phyloP scores from a whole-genome alignment of 2,113 vertebrate species.

The Coracopsis vasa region DNA sequence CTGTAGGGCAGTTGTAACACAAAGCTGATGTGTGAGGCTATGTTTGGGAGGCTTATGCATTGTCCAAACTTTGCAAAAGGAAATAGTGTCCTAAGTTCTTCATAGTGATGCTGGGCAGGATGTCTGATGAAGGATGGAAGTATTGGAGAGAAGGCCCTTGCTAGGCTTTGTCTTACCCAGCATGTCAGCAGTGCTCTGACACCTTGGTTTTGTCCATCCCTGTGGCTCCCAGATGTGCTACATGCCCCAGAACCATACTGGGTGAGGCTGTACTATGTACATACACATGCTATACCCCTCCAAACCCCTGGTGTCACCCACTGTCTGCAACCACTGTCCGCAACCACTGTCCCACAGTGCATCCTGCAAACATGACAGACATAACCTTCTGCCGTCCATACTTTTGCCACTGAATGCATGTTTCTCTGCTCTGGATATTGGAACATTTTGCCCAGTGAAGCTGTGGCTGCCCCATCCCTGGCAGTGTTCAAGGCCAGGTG shows the following conservation, averaged over 20 bases:
- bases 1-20: background rate
- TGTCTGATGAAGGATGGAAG: background rate
- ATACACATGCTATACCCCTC: fast-evolving
- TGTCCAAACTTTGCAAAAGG: background rate
- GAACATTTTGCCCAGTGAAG: background rate
- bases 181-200: no score
- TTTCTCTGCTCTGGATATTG: background rate
- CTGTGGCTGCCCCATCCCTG: background rate
- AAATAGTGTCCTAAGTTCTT: background rate
- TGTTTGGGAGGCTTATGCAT: background rate
- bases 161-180: background rate
- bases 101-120: background rate
- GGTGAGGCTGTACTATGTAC: background rate
- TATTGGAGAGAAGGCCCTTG: background rate
- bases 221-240: background rate
- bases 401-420: fast-evolving
- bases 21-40: background rate
- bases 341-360: background rate
- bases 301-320: background rate
- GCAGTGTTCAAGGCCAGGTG: background rate
- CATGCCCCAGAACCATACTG: background rate
- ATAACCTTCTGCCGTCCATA: background rate
- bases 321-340: background rate
- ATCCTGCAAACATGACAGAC: background rate
- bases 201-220: background rate